These are phyloP conservation scores for Hyperopisus bebe DNA, from an alignment of 2,113 vertebrate species.

Conservation along the genomic window DNA sequence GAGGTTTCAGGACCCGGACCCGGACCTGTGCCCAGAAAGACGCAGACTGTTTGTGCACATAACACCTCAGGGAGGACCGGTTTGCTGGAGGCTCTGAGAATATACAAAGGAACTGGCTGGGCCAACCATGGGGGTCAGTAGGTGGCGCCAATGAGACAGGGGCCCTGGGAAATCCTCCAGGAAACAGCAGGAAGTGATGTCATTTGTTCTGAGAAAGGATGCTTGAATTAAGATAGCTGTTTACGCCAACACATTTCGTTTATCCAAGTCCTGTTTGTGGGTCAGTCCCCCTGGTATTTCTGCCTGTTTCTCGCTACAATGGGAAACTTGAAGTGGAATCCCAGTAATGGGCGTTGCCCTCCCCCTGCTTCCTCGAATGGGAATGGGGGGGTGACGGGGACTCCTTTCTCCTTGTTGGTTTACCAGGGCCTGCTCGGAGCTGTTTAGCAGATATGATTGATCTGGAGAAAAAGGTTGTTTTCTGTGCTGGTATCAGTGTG, in stretches of 20 bases:
- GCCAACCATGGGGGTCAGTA: not conserved
- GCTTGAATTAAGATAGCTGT: not conserved
- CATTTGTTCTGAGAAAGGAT: not conserved
- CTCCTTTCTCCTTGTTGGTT: not conserved
- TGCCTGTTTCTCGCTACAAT: not conserved
- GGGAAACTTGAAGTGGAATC: slow-evolving; percentile 1
- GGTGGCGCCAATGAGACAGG: not conserved
- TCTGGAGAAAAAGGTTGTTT: not conserved
- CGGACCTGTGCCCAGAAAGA: not conserved
- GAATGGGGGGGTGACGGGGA: too few species aligned
- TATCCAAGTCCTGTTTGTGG: not conserved
- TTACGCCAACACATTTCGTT: not conserved
- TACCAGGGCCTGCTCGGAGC: not conserved
- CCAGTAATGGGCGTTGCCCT: slow-evolving; percentile 7
- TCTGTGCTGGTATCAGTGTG: not conserved
- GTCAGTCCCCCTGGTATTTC: not conserved
- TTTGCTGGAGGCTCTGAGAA: not conserved
- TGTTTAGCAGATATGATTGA: not conserved
- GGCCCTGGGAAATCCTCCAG: not conserved
- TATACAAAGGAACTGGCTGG: not conserved
- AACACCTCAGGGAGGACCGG: not conserved
- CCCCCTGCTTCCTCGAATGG: not conserved
- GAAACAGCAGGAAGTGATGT: not conserved
- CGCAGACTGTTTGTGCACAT: not conserved
- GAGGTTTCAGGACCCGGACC: not conserved